phyloP scores from a whole-genome alignment of 2,797 vertebrate species.

The Orientallactaga sibirica region DNA sequence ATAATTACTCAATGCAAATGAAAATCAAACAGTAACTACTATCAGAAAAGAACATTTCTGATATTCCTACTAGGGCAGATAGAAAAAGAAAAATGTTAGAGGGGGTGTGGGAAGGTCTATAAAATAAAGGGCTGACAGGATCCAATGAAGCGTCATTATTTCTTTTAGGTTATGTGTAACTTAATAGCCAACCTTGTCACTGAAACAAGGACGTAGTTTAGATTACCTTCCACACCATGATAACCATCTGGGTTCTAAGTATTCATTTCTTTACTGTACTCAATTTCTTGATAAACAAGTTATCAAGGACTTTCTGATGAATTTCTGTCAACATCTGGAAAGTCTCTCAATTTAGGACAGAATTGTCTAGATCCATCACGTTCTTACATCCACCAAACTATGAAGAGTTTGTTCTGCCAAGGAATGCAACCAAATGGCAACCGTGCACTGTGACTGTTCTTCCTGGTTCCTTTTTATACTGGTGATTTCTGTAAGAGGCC shows the following conservation, averaged over 20 bases:
- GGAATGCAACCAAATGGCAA: background rate
- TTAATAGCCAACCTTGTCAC: background rate
- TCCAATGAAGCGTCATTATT: background rate
- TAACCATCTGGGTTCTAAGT: constrained; percentile 18
- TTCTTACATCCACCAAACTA: background rate
- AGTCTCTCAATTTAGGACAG: background rate
- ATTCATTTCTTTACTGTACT: background rate
- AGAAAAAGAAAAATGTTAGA: background rate
- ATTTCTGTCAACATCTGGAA: background rate
- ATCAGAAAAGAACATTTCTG: constrained; percentile 21
- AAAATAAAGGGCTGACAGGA: background rate
- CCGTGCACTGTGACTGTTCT: background rate
- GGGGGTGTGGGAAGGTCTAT: background rate
- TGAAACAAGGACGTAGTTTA: background rate
- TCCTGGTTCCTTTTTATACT: constrained; percentile 71
- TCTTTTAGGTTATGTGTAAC: background rate
- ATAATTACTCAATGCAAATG: background rate
- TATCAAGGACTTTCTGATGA: background rate
- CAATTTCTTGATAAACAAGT: constrained; percentile 5
- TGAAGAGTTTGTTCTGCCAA: constrained; percentile 15
- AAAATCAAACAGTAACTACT: background rate
- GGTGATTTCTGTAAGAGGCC: constrained; percentile 39
- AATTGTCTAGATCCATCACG: background rate
- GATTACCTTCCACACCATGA: background rate
- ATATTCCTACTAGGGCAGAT: background rate